Base-by-base conservation (phyloP, 2,797 vertebrate species). In the Phoebastria nigripes region DNA sequence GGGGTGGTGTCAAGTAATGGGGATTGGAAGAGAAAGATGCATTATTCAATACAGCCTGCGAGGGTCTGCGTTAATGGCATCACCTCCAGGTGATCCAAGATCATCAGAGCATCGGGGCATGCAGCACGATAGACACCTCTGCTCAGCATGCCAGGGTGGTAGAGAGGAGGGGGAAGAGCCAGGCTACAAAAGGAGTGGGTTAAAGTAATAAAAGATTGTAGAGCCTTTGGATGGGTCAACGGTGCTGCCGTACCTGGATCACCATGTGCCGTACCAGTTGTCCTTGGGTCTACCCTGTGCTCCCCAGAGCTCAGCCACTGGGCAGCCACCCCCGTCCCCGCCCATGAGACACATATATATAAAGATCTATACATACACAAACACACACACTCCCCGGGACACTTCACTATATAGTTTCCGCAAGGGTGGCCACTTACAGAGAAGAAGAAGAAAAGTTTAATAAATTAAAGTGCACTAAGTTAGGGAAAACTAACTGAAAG, bases 341-440 rank as follows among this genome's bases (percentile, higher is more conserved):
- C 12, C 26, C 17, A 4, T 0, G 1, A 31, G 14, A 46, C 1
- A 37, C 6, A 4, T 1, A 55, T 15, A 63, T 1, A n/a, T 2
- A 52, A 6, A 25, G 2, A 49, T 8, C 17, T 1, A 46, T 11
- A 14, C 3, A 69, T 1, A n/a, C 2, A 56, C 10, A 24, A 2
- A 54, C 3, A 47, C 1, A 19, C 4, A 62, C 6, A 41, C 19
- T 37, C 59, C 37, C 49, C 41, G 49, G 72, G 61, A 63, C 46
- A 33, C 35, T 65, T 86, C 31, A 22, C 35, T 42, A 37, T 19
- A 42, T 1, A 15, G 59, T n/a, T 89, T 83, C 78, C 62, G 70
- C n/a, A 76, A 82, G 37, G 31, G 25, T 7, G 12, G 41, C 28
- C 33, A 59, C 47, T 81, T 62, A 58, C 56, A 69, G 28, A 78